phyloP scores from a whole-genome alignment of 1,140 invertebrate genomes.

The Asobara japonica region DNA sequence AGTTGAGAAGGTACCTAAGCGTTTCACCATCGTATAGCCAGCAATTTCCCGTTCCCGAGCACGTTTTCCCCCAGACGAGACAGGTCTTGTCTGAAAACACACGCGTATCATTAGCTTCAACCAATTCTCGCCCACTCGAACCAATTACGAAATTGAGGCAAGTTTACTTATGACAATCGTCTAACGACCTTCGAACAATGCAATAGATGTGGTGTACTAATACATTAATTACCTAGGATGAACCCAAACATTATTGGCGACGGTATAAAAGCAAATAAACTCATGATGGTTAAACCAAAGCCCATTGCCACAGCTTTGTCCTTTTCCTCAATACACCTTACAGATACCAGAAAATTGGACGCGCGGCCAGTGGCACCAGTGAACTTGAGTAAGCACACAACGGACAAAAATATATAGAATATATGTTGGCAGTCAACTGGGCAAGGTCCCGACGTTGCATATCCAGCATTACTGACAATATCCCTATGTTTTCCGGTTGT shows the following conservation, averaged over 20 bases:
- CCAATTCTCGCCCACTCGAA: neutral
- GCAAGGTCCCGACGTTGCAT: constrained; percentile 72
- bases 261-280: constrained; percentile 76
- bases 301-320: constrained; percentile 79
- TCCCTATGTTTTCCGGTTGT: constrained; percentile 14
- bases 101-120: neutral
- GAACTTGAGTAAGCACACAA: constrained; percentile 76
- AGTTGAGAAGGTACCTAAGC: constrained; percentile 74
- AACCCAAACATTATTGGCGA: constrained; percentile 79
- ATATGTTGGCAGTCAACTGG: constrained; percentile 73
- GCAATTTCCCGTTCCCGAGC: constrained; percentile 77
- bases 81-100: constrained; percentile 72
- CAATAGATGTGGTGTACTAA: neutral
- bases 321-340: constrained; percentile 77
- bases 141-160: neutral
- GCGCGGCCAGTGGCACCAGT: constrained; percentile 74
- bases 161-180: neutral
- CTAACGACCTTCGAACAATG: neutral
- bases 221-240: constrained; percentile 70
- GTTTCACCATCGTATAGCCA: constrained; percentile 77
- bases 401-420: constrained; percentile 74
- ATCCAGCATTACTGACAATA: constrained; percentile 51
- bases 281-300: constrained; percentile 73
- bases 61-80: constrained; percentile 80
- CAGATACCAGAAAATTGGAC: constrained; percentile 75